Conservation (phyloP, 2,797 vertebrate species). For the Microchirus variegatus region DNA sequence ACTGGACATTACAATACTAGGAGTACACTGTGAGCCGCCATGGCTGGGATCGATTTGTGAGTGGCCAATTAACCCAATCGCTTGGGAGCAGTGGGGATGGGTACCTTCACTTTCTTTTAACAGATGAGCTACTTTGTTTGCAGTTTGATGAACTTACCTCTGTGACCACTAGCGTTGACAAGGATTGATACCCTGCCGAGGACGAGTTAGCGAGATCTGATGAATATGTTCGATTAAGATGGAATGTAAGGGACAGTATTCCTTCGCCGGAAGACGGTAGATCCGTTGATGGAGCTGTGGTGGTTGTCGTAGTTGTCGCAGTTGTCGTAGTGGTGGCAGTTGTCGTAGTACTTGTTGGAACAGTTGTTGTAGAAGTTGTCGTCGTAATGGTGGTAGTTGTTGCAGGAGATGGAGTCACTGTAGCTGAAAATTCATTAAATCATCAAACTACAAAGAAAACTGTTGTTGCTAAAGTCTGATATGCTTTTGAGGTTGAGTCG, state of each 20-base stretch:
- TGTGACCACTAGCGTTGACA: slow-evolving; percentile 7
- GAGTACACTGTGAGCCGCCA: no score
- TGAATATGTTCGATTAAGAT: slow-evolving; percentile 21
- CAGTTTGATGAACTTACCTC: slow-evolving; percentile 42
- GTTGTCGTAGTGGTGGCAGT: neutral
- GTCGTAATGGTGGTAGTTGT: accelerated
- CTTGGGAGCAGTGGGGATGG: no score
- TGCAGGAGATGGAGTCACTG: neutral
- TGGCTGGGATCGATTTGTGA: no score
- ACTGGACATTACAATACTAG: no score
- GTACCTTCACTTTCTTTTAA: neutral
- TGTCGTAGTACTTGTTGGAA: neutral
- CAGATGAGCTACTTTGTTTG: neutral
- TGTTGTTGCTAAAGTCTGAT: no score
- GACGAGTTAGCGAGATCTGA: slow-evolving; percentile 5
- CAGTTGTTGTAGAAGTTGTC: accelerated
- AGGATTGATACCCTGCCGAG: slow-evolving; percentile 11
- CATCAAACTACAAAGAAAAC: no score
- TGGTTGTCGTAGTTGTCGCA: neutral
- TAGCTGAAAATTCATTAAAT: no score
- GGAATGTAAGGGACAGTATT: slow-evolving; percentile 25
- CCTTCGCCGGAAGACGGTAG: slow-evolving; percentile 35
- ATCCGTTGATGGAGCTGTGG: slow-evolving; percentile 28
- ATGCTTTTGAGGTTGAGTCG: no score
- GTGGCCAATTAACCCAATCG: no score